Evolutionary conservation across 1,140 invertebrate genomes (phyloP).

Genomic region (Argopecten irradians): DNA sequence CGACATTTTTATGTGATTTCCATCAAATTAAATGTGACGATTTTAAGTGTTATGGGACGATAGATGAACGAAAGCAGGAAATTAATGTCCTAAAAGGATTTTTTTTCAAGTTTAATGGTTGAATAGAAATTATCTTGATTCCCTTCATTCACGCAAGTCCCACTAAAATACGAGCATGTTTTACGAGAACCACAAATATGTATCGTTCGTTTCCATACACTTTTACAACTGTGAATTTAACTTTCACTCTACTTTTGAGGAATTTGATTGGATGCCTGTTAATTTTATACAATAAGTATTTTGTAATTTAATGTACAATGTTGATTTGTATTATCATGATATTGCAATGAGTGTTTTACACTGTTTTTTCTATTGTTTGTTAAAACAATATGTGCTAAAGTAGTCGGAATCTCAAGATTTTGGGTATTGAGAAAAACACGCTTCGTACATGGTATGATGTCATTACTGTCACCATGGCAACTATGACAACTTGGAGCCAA

Average conservation of each 20-base stretch:
- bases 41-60: not conserved
- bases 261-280: not conserved
- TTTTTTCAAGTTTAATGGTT: constrained; percentile 18
- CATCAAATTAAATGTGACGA: not conserved
- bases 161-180: not conserved
- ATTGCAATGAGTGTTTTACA: too few species aligned
- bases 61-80: constrained; percentile 17
- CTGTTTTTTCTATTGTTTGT: too few species aligned
- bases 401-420: too few species aligned
- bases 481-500: too few species aligned
- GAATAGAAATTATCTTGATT: constrained; percentile 18
- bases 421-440: too few species aligned
- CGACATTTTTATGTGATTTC: not conserved
- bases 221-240: too few species aligned
- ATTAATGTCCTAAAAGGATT: not conserved
- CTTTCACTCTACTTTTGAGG: not conserved
- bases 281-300: not conserved
- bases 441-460: too few species aligned
- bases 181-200: not conserved
- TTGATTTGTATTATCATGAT: too few species aligned
- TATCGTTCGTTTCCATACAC: not conserved
- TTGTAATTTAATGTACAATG: too few species aligned
- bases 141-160: not conserved
- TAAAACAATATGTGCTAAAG: too few species aligned
- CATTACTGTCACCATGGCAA: too few species aligned